Conservation (phyloP, 2,888 invertebrate species). For the Agrilus cyanescens region DNA sequence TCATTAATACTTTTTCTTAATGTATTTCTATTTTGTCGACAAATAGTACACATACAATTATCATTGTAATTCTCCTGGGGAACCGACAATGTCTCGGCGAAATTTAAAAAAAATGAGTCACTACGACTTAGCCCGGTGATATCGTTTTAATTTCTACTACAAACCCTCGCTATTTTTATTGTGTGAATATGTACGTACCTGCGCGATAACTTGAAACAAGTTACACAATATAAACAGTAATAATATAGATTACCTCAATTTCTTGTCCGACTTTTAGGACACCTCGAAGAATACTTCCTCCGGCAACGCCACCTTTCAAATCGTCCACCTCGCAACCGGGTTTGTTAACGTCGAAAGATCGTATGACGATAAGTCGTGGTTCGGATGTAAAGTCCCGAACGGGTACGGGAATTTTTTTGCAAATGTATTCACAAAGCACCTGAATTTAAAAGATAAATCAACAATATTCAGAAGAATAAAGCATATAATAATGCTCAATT, state of each 20-base stretch:
- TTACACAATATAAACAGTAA: too few species aligned
- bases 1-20: too few species aligned
- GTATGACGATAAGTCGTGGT: slow-evolving; percentile 88
- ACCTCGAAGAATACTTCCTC: slow-evolving; percentile 93
- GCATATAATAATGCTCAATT: not conserved
- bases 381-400: slow-evolving; percentile 88
- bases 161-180: too few species aligned
- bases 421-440: slow-evolving; percentile 94
- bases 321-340: slow-evolving; percentile 98
- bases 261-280: slow-evolving; percentile 97
- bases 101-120: too few species aligned
- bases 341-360: slow-evolving; percentile 99
- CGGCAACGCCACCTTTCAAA: slow-evolving; percentile 96
- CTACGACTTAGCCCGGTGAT: too few species aligned
- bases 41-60: too few species aligned
- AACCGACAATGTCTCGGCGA: too few species aligned
- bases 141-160: too few species aligned
- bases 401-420: slow-evolving; percentile 96
- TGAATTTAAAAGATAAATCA: slow-evolving; percentile 19
- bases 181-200: too few species aligned
- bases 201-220: too few species aligned
- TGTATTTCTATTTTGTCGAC: too few species aligned
- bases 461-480: not conserved
- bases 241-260: slow-evolving; percentile 96
- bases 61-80: too few species aligned